Conservation (phyloP, 2,113 vertebrate genomes). For the Calyptomena viridis region DNA sequence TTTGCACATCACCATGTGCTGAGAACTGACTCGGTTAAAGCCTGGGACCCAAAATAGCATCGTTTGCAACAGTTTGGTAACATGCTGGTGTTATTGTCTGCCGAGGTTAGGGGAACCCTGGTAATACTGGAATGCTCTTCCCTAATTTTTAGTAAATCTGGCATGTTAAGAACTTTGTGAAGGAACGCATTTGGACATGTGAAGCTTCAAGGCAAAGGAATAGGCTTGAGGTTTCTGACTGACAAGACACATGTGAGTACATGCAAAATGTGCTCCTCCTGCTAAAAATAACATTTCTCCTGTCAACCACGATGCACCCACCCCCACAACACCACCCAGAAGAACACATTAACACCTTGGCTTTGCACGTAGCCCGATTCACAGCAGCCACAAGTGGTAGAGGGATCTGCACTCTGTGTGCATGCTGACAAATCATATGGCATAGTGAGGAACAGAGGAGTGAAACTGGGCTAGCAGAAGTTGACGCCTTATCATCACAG, state of each 20-base stretch:
- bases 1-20: background rate
- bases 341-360: constrained; percentile 68
- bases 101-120: background rate
- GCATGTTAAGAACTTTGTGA: background rate
- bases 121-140: background rate
- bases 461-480: constrained; percentile 70
- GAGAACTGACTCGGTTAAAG: background rate
- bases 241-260: constrained; percentile 70
- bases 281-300: constrained; percentile 69
- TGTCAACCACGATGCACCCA: constrained; percentile 62
- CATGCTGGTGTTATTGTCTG: background rate
- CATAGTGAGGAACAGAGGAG: constrained; percentile 60
- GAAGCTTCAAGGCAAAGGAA: constrained; percentile 56
- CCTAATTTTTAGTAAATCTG: background rate
- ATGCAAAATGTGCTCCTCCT: constrained; percentile 65
- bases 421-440: constrained; percentile 66
- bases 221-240: constrained; percentile 64
- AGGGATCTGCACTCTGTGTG: constrained; percentile 62
- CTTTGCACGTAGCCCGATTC: constrained; percentile 65
- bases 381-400: constrained; percentile 70
- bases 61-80: background rate
- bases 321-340: constrained; percentile 68
- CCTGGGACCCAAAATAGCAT: background rate
- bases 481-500: constrained; percentile 65
- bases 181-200: constrained; percentile 46